Evolutionary conservation across 2,888 invertebrate species (phyloP).

Genomic region (Mesorhabditis belari): DNA sequence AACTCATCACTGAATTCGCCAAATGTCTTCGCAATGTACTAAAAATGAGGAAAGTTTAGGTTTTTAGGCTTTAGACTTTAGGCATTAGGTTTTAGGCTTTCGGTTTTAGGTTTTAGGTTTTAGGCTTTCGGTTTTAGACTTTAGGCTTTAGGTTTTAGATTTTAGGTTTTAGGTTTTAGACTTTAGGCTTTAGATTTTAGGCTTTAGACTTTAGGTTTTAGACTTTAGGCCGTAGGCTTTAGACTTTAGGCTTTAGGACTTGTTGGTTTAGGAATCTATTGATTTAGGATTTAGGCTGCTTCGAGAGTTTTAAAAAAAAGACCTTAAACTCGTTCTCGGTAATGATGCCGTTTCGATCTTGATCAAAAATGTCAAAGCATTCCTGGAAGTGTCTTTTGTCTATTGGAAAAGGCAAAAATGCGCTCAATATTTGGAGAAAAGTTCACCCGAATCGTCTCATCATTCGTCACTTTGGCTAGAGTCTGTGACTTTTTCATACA

Average conservation of each 20-base stretch:
- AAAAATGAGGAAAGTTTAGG: no score
- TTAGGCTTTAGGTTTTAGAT: no score
- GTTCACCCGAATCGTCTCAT: constrained; percentile 39
- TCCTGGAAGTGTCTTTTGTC: constrained; percentile 23
- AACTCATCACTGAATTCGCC: constrained; percentile 50
- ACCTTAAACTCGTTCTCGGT: constrained; percentile 52
- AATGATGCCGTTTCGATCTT: constrained; percentile 46
- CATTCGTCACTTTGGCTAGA: constrained; percentile 44
- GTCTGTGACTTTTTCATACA: constrained; percentile 52
- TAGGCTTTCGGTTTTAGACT: no score
- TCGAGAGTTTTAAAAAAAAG: no score
- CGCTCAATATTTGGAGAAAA: neutral
- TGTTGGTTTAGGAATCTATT: neutral
- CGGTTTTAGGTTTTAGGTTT: no score
- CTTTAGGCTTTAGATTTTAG: no score
- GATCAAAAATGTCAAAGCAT: constrained; percentile 52
- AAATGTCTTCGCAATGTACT: constrained; percentile 51
- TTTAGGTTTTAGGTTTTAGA: no score
- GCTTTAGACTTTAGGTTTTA: no score
- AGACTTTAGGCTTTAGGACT: neutral
- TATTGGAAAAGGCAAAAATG: neutral
- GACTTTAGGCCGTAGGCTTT: no score
- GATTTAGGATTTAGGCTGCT: no score
- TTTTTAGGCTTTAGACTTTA: no score
- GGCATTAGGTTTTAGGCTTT: no score